Conservation (phyloP, 2,888 invertebrate species). For the Ctenicera cuprea region DNA sequence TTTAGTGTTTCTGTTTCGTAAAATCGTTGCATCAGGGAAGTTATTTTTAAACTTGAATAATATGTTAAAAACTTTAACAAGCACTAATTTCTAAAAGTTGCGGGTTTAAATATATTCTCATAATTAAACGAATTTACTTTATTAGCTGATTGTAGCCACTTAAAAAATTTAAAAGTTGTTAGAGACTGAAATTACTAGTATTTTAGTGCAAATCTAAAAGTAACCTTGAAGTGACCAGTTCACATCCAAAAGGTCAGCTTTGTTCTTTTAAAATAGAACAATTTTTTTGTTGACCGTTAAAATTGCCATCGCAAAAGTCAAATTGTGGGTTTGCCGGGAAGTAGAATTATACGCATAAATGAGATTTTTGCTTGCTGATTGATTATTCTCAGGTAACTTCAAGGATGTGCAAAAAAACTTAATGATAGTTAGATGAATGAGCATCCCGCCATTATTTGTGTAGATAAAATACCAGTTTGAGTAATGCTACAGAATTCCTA, state of each 20-base stretch:
- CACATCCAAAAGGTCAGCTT: conserved; percentile 5
- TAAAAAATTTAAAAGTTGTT: background rate
- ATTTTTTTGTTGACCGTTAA: background rate
- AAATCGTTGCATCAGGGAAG: too few relatives aligned
- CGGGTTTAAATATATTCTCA: too few relatives aligned
- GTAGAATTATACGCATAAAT: background rate
- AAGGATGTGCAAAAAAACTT: conserved; percentile 5
- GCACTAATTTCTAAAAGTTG: too few relatives aligned
- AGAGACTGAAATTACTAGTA: background rate
- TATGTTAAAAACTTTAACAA: too few relatives aligned
- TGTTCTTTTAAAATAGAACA: background rate
- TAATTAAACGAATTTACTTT: too few relatives aligned
- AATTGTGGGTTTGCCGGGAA: conserved; percentile 9
- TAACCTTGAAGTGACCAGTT: conserved; percentile 12
- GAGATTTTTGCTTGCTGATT: background rate
- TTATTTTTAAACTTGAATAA: too few relatives aligned
- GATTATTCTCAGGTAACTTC: background rate
- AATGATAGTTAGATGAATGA: background rate
- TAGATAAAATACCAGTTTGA: too few relatives aligned
- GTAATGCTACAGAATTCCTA: too few relatives aligned
- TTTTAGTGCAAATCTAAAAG: background rate
- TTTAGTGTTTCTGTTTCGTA: too few relatives aligned
- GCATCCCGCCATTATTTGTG: too few relatives aligned
- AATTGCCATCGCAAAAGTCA: background rate
- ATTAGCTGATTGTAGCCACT: too few relatives aligned